Evolutionary conservation across 2,113 vertebrate species (phyloP).

Genomic region (Platysteira castanea): DNA sequence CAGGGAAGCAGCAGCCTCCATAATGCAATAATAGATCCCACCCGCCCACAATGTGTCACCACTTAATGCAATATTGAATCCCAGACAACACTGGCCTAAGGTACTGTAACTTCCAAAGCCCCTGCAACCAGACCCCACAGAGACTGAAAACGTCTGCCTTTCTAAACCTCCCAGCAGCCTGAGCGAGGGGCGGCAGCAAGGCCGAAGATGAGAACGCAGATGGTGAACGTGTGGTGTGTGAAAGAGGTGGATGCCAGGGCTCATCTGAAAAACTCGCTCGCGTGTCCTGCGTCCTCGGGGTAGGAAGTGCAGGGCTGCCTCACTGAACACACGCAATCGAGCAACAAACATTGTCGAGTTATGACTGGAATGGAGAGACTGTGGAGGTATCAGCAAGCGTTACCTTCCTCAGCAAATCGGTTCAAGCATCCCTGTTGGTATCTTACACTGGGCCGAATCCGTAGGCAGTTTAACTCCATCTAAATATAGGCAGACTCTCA

Average conservation of each 20-base stretch:
- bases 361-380: neutral
- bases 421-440: neutral
- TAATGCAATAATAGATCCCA: slow-evolving; percentile 80
- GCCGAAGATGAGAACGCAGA: slow-evolving; percentile 22
- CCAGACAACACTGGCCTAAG: slow-evolving; percentile 66
- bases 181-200: neutral
- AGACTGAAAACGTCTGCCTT: slow-evolving; percentile 43
- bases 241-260: slow-evolving; percentile 7
- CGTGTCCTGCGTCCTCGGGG: neutral
- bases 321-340: neutral
- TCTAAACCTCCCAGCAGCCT: slow-evolving; percentile 8
- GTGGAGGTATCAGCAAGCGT: neutral
- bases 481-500: neutral
- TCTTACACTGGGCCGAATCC: neutral
- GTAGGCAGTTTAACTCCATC: slow-evolving; percentile 2
- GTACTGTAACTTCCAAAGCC: slow-evolving; percentile 71
- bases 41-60: slow-evolving; percentile 58
- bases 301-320: slow-evolving; percentile 39
- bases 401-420: neutral
- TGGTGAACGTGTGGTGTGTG: neutral
- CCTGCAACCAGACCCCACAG: slow-evolving; percentile 21
- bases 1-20: slow-evolving; percentile 69
- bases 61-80: slow-evolving; percentile 69
- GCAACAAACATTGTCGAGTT: neutral
- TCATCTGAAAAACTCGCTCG: neutral